A percentile compares a stretch with the other conserved stretches of the same genome.
These are phyloP conservation scores for Homarus americanus DNA, from an alignment of 1,140 invertebrate genomes.

Conservation along the genomic window DNA sequence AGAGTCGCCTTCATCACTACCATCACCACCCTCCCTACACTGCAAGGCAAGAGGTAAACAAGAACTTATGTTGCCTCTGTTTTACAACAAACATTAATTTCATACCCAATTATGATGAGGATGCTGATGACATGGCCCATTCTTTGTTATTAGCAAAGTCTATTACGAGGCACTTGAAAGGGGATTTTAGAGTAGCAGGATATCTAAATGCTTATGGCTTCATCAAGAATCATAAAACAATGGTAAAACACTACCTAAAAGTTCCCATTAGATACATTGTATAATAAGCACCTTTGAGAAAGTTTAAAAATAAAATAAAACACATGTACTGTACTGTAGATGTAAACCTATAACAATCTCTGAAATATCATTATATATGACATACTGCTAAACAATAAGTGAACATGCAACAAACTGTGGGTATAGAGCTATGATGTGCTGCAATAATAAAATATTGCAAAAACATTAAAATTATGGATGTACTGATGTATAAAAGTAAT, in stretches of 20 bases:
- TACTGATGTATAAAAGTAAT: too few relatives aligned
- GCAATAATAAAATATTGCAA: not conserved
- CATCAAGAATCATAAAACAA: not conserved
- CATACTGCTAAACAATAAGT: not conserved
- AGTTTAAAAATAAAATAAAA: not conserved
- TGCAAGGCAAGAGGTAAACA: slow-evolving; percentile 71
- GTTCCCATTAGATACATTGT: not conserved
- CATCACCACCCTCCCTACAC: slow-evolving; percentile 69
- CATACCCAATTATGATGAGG: slow-evolving; percentile 1
- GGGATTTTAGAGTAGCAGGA: not conserved
- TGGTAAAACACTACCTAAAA: not conserved
- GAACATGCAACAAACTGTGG: not conserved
- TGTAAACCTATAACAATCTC: not conserved
- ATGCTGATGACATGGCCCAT: not conserved
- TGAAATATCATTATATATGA: not conserved
- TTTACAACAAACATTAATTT: slow-evolving; percentile 20
- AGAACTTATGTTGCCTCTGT: slow-evolving; percentile 53
- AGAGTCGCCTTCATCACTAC: slow-evolving; percentile 55
- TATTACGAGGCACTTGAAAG: not conserved
- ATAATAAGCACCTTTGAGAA: not conserved
- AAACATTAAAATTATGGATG: not conserved
- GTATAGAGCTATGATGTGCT: not conserved
- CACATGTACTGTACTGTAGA: not conserved
- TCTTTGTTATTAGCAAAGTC: not conserved
- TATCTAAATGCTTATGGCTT: not conserved